Evolutionary conservation across 2,113 vertebrate genomes (phyloP).

Genomic region (Manacus vitellinus): DNA sequence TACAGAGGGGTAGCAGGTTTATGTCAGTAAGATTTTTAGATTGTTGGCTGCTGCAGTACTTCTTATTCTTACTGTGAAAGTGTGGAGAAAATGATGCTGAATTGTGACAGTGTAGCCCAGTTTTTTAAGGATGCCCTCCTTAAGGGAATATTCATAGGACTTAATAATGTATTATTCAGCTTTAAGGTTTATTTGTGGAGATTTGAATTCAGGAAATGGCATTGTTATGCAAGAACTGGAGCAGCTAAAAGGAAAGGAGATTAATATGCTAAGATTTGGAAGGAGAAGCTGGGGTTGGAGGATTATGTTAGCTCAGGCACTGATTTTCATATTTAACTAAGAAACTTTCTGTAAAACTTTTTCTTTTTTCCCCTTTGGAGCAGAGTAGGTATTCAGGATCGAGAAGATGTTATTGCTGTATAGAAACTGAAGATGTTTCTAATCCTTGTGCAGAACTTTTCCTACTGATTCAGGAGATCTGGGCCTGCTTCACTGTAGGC

Average conservation of each 20-base stretch:
- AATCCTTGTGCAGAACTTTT: neutral
- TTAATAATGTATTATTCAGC: slow-evolving; percentile 50
- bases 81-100: neutral
- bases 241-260: slow-evolving; percentile 44
- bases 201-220: slow-evolving; percentile 46
- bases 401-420: neutral
- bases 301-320: slow-evolving; percentile 3
- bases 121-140: slow-evolving; percentile 10
- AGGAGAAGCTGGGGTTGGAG: neutral
- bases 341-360: neutral
- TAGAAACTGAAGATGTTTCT: neutral
- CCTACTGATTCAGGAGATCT: neutral
- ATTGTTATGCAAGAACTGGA: slow-evolving; percentile 47
- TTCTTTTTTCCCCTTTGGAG: neutral
- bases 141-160: neutral
- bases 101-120: neutral
- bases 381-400: neutral
- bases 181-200: slow-evolving; percentile 42
- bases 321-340: neutral
- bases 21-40: neutral
- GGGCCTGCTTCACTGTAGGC: neutral
- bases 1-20: neutral
- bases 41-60: neutral
- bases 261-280: slow-evolving; percentile 14
- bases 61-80: neutral